Percentiles rank a stretch among this genome's conserved stretches.
These are phyloP conservation scores for Ruditapes philippinarum DNA, from an alignment of 1,140 invertebrate genomes.

Conservation along the genomic window DNA sequence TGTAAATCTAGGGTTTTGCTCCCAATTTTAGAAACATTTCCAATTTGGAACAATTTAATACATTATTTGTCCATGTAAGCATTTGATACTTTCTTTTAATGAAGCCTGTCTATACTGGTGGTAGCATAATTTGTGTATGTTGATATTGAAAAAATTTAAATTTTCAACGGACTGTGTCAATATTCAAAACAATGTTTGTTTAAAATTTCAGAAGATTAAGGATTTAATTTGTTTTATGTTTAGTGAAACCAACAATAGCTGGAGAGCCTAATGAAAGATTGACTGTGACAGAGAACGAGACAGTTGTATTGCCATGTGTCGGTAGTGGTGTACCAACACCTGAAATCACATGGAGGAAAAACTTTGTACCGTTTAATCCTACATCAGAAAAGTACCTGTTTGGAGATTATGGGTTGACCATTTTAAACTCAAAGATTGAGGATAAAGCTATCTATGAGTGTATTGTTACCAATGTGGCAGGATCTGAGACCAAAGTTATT, in stretches of 20 bases:
- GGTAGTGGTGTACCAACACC: conserved; percentile 84
- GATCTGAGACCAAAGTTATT: conserved; percentile 81
- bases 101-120: too few relatives aligned
- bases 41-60: too few relatives aligned
- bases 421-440: conserved; percentile 72
- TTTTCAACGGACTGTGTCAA: too few relatives aligned
- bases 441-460: conserved; percentile 88
- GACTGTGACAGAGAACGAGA: conserved; percentile 77
- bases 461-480: conserved; percentile 87
- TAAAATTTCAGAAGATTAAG: too few relatives aligned
- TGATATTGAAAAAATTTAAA: too few relatives aligned
- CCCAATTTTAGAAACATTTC: too few relatives aligned
- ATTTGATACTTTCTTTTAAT: too few relatives aligned
- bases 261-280: conserved; percentile 88
- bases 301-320: conserved; percentile 82
- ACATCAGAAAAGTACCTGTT: conserved; percentile 68
- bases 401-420: conserved; percentile 75
- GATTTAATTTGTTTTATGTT: too few relatives aligned
- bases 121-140: too few relatives aligned
- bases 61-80: too few relatives aligned
- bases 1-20: too few relatives aligned
- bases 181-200: too few relatives aligned
- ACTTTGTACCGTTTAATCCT: conserved; percentile 79
- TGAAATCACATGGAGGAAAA: conserved; percentile 83
- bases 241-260: conserved; percentile 95